Conservation (phyloP, 1,140 invertebrate species). For the Chelonus insularis region DNA sequence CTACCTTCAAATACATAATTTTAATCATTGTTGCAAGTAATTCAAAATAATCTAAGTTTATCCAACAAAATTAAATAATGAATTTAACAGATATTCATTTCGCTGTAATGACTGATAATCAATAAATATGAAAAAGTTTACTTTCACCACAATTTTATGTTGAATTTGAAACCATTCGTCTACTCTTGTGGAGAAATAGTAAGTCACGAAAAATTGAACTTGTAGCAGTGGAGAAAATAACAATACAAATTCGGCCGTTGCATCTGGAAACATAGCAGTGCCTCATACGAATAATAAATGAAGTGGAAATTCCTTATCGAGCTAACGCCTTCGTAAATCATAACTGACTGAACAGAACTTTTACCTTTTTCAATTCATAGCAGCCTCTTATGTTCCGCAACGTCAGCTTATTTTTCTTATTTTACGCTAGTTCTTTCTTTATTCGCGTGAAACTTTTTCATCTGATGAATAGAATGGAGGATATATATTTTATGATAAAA, state of each 20-base stretch:
- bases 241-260: neutral
- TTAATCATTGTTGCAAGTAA: no score
- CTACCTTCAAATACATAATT: no score
- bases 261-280: constrained; percentile 44
- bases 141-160: no score
- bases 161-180: no score
- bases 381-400: constrained; percentile 36
- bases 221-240: neutral
- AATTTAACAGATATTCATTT: no score
- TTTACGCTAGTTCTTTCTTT: constrained; percentile 9
- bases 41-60: no score
- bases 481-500: constrained; percentile 11
- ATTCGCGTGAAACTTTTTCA: constrained; percentile 2
- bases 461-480: constrained; percentile 3
- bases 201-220: no score
- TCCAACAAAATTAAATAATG: no score
- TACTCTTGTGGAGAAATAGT: no score
- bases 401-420: constrained; percentile 44
- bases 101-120: no score
- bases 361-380: constrained; percentile 45
- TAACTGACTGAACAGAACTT: constrained; percentile 48
- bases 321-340: constrained; percentile 52
- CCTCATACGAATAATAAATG: constrained; percentile 41
- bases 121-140: no score
- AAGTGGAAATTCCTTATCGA: constrained; percentile 53